phyloP scores from a whole-genome alignment of 2,888 invertebrate genomes.

The Chaetogeoica ovagalla region DNA sequence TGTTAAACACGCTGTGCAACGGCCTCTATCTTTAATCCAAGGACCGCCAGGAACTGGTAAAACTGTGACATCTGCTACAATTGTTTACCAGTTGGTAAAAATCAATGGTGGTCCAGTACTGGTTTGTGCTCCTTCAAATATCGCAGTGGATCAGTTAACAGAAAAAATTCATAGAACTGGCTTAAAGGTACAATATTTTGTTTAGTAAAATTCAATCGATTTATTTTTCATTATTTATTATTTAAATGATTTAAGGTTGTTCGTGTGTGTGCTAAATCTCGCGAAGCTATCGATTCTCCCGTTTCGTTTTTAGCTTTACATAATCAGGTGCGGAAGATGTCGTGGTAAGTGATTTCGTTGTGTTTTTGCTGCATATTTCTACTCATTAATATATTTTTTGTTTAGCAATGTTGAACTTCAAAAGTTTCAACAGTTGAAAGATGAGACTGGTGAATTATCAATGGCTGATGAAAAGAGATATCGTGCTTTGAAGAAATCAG shows the following conservation, averaged over 20 bases:
- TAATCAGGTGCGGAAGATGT: slow-evolving; percentile 94
- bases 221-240: background rate
- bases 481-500: slow-evolving; percentile 82
- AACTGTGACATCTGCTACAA: slow-evolving; percentile 98
- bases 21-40: slow-evolving; percentile 95
- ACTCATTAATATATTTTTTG: background rate
- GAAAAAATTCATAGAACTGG: slow-evolving; percentile 98
- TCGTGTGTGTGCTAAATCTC: slow-evolving; percentile 93
- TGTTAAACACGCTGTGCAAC: slow-evolving; percentile 94
- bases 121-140: slow-evolving; percentile 98
- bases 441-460: slow-evolving; percentile 96
- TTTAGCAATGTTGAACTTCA: slow-evolving; percentile 77
- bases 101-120: slow-evolving; percentile 92
- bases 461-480: slow-evolving; percentile 94
- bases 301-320: slow-evolving; percentile 96
- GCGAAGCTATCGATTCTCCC: slow-evolving; percentile 97
- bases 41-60: slow-evolving; percentile 98
- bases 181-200: slow-evolving; percentile 69
- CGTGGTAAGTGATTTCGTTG: slow-evolving; percentile 64
- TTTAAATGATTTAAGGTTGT: slow-evolving; percentile 62
- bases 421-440: slow-evolving; percentile 93
- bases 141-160: slow-evolving; percentile 97
- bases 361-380: background rate
- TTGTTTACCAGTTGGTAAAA: slow-evolving; percentile 95
- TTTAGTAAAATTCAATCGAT: background rate